phyloP scores from a whole-genome alignment of 2,797 vertebrate genomes.

The Cossypha caffra region DNA sequence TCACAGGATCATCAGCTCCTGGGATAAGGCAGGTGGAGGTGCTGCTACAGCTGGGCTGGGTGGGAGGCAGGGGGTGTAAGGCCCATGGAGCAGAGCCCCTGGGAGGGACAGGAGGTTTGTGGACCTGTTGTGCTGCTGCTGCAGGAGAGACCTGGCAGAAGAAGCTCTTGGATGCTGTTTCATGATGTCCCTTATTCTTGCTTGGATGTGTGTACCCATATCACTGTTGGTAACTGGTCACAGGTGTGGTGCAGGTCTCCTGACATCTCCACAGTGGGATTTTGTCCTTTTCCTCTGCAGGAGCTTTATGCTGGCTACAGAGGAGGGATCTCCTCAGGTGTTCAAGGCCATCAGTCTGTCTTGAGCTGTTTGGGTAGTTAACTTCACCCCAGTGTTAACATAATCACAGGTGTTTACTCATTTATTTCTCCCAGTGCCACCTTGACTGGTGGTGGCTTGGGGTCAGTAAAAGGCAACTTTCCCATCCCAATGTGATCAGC shows the following conservation, averaged over 20 bases:
- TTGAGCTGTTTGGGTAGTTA: not conserved
- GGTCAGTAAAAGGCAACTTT: not conserved
- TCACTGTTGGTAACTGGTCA: not conserved
- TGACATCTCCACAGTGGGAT: not conserved
- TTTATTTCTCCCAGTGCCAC: not conserved
- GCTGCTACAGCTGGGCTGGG: not conserved
- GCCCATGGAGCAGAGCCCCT: not conserved
- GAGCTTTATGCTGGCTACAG: not conserved
- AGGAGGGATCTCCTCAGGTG: not conserved
- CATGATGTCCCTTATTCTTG: not conserved
- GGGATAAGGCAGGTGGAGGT: not conserved
- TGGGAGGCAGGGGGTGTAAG: not conserved
- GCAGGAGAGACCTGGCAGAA: not conserved
- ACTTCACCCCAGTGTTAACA: not conserved
- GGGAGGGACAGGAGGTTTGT: not conserved
- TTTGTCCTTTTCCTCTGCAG: not conserved
- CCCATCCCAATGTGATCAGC: fast-evolving
- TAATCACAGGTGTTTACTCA: not conserved
- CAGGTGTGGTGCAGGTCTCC: not conserved
- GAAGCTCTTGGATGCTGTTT: not conserved
- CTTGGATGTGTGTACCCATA: fast-evolving
- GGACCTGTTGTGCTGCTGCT: not conserved
- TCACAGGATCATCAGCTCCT: not conserved
- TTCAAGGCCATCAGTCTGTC: not conserved
- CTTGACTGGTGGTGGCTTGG: not conserved